These are phyloP conservation scores for Verasper variegatus DNA, from an alignment of 2,113 vertebrate genomes.

Conservation along the genomic window DNA sequence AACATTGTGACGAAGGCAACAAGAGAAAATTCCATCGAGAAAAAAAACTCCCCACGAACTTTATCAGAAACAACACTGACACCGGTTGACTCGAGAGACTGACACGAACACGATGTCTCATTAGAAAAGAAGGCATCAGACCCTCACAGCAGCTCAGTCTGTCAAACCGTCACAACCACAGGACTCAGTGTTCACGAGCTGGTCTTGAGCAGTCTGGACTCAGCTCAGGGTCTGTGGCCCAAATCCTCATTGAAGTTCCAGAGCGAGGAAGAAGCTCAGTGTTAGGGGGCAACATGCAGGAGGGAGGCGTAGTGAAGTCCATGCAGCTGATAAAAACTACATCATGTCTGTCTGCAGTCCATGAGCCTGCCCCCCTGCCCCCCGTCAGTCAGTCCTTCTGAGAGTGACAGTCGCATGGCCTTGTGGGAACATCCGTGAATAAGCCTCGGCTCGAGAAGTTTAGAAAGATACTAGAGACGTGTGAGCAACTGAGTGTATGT, in stretches of 20 bases:
- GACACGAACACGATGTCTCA: background rate
- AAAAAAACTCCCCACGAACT: background rate
- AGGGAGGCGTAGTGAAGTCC: conserved; percentile 34
- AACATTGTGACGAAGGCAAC: conserved; percentile 63
- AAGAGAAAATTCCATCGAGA: conserved; percentile 17
- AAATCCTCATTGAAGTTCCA: background rate
- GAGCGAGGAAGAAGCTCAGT: background rate
- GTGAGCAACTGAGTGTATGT: background rate
- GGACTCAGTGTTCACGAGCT: background rate
- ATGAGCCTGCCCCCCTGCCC: background rate
- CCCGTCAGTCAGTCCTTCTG: conserved; percentile 40
- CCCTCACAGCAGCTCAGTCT: conserved; percentile 15
- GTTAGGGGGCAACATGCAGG: conserved; percentile 35
- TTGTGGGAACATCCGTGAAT: background rate
- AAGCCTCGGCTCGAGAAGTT: background rate
- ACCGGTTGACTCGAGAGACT: conserved; percentile 7
- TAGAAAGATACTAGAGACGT: background rate
- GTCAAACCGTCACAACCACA: background rate
- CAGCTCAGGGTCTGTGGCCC: conserved; percentile 15
- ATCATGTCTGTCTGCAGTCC: conserved; percentile 37
- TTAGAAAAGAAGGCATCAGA: conserved; percentile 18
- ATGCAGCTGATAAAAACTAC: background rate
- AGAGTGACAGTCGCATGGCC: background rate
- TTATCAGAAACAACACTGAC: conserved; percentile 1
- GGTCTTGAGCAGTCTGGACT: conserved; percentile 15